Evolutionary conservation across 2,888 invertebrate species (phyloP), one percentile per base, ranked within the genome.

Genomic region (Uropetala carovei): DNA sequence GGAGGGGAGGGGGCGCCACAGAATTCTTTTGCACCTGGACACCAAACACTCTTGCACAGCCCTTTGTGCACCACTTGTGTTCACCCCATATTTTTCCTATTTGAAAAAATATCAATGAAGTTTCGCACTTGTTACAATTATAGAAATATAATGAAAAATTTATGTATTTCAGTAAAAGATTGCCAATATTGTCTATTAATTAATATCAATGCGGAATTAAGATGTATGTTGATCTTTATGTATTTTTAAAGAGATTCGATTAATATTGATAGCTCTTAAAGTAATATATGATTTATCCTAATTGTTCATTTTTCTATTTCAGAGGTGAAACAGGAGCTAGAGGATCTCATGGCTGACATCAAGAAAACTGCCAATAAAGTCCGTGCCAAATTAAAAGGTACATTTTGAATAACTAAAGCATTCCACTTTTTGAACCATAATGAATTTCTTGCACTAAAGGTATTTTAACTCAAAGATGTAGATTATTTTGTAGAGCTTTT

Each of bases 291-390:
- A n/a, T 59, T 86, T n/a, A 83, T 92, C 13, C 57, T 93, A 92
- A 58, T 92, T 92, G 92, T 92, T n/a, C 93, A 75, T 93, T 91
- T 93, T 94, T 94, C 94, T 94, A 94, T 97, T 97, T 93, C 97
- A 99, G 99, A 99, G 97, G 99, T 99, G 96, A 99, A 99, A 96
- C 99, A 99, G 96, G 99, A 99, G 96, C 96, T 99, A 95, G 99
- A 99, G 96, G 99, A 99, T 96, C 97, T 99, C 95, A 99, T 99
- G 99, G 99, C 99, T 95, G 99, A 99, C 95, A 99, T 99, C 95
- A 99, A 99, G 97, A 99, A 99, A 97, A 99, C 99, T 96, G 99
- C 99, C 96, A 99, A 99, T 97, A 99, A 99, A 98, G 99, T 99
- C 95, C 97, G 99, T 96, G 98, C 98, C 96, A 99, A 99, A 96